phyloP scores from a whole-genome alignment of 2,113 vertebrate species.

The Hippocampus mohnikei region DNA sequence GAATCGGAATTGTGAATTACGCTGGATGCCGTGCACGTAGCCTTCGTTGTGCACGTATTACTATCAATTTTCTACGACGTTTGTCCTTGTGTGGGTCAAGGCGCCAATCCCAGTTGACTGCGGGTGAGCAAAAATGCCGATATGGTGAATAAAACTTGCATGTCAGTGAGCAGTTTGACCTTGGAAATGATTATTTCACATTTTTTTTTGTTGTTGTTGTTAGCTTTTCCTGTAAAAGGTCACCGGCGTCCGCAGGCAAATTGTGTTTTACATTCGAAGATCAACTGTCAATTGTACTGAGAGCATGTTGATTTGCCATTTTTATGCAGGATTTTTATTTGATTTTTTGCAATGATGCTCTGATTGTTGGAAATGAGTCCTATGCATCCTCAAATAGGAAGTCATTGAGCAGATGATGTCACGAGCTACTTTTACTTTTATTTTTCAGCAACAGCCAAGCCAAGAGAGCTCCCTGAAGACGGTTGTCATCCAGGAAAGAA shows the following conservation, averaged over 20 bases:
- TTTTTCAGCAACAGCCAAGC: conserved; percentile 56
- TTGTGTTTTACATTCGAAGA: not conserved
- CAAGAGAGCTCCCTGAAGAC: conserved; percentile 22
- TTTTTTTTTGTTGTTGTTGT: not conserved
- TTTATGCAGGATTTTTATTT: not conserved
- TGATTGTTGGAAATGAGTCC: not conserved
- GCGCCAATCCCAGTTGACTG: not conserved
- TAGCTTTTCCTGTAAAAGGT: not conserved
- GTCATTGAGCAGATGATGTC: not conserved
- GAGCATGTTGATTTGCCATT: not conserved
- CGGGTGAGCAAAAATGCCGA: not conserved
- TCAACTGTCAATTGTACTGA: not conserved
- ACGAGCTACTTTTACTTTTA: conserved; percentile 1
- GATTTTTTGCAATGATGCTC: not conserved
- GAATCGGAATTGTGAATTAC: too few relatives aligned
- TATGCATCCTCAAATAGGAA: not conserved
- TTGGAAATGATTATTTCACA: not conserved
- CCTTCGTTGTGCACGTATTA: not conserved
- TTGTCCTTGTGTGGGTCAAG: not conserved
- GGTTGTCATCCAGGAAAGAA: conserved; percentile 81
- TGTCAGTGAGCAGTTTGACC: not conserved
- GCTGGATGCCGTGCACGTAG: too few relatives aligned
- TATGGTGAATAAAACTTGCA: not conserved
- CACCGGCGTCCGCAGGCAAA: not conserved
- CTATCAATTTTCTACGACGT: not conserved